Conservation (phyloP, 2,888 invertebrate genomes). For the Ectemnius cavifrons region DNA sequence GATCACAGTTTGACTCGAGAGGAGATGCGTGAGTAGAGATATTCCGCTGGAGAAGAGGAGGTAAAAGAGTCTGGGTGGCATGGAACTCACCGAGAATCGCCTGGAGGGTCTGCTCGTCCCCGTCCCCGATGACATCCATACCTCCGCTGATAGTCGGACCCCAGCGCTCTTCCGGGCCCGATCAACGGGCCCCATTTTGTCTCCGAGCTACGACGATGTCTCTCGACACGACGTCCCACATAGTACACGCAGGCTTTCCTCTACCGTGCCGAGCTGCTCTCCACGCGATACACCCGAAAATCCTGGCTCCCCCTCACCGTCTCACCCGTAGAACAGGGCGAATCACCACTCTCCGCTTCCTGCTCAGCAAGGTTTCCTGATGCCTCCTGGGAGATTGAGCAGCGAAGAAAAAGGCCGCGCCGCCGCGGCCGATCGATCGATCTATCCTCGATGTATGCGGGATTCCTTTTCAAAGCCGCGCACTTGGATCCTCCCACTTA, state of each 20-base stretch:
- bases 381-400: too few relatives aligned
- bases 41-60: background rate
- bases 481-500: background rate
- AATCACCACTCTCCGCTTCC: background rate
- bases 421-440: background rate
- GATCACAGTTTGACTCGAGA: background rate
- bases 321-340: background rate
- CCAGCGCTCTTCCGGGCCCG: constrained; percentile 70
- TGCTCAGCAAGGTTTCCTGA: too few relatives aligned
- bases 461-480: background rate
- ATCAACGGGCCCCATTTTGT: constrained; percentile 74
- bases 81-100: constrained; percentile 76
- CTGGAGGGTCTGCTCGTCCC: constrained; percentile 78
- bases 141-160: constrained; percentile 70
- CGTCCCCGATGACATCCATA: constrained; percentile 77
- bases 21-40: constrained; percentile 4
- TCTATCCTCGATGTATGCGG: background rate
- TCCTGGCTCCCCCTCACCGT: background rate
- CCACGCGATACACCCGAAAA: background rate
- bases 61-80: background rate
- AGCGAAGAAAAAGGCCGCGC: too few relatives aligned
- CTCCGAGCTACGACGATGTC: constrained; percentile 56
- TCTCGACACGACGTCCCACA: constrained; percentile 61
- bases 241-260: constrained; percentile 42
- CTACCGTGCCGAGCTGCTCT: constrained; percentile 9